phyloP scores from a whole-genome alignment of 1,140 invertebrate genomes.

The Drosophila melanica region DNA sequence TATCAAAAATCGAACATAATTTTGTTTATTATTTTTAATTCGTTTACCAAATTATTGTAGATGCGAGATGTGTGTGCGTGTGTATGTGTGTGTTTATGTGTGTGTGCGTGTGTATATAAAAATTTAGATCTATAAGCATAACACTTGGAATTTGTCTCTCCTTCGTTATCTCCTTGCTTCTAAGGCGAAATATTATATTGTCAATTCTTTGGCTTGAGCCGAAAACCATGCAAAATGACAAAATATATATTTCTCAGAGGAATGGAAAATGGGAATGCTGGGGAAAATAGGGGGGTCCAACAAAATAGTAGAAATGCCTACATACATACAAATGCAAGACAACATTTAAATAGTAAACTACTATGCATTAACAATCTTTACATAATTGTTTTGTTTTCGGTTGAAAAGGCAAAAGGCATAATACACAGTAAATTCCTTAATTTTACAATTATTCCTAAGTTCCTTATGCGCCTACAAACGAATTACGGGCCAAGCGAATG shows the following conservation, averaged over 20 bases:
- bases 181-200: conserved; percentile 84
- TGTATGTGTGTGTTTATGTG: background rate
- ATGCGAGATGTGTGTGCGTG: conserved; percentile 30
- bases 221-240: conserved; percentile 84
- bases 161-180: conserved; percentile 74
- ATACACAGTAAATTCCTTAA: conserved; percentile 68
- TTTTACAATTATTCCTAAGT: conserved; percentile 31
- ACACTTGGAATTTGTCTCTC: conserved; percentile 79
- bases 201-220: conserved; percentile 83
- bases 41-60: conserved; percentile 53
- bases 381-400: conserved; percentile 34
- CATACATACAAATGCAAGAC: background rate
- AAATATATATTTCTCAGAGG: conserved; percentile 79
- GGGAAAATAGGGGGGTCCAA: conserved; percentile 30
- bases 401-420: conserved; percentile 72
- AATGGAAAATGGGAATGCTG: conserved; percentile 6
- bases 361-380: conserved; percentile 21
- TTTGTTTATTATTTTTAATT: conserved; percentile 31
- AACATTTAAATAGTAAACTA: conserved; percentile 29
- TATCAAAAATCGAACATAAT: conserved; percentile 54
- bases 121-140: conserved; percentile 83
- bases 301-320: conserved; percentile 6
- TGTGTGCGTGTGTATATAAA: conserved; percentile 57
- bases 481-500: conserved; percentile 37
- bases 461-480: conserved; percentile 24